Conservation (phyloP, 2,888 invertebrate species). For the Portevinia maculata region DNA sequence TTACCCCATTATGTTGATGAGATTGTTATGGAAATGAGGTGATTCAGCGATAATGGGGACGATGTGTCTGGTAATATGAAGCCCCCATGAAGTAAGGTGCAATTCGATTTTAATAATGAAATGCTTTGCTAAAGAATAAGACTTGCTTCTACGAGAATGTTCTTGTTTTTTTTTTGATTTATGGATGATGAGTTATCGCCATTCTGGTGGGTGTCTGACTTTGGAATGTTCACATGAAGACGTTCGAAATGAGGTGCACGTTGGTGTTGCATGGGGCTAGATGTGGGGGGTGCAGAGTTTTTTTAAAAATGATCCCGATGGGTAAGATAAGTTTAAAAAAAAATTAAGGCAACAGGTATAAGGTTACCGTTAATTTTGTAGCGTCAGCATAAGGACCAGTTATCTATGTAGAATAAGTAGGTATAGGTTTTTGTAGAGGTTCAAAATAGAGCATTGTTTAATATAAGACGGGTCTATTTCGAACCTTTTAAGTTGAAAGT, state of each 20-base stretch:
- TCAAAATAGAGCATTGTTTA: too few relatives aligned
- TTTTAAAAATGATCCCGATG: too few relatives aligned
- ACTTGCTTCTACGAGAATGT: constrained; percentile 38
- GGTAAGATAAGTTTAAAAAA: too few relatives aligned
- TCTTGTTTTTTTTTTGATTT: constrained; percentile 23
- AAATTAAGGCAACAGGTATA: too few relatives aligned
- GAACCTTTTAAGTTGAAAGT: too few relatives aligned
- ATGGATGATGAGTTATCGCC: constrained; percentile 52
- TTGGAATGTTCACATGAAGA: background rate
- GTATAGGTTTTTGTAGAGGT: too few relatives aligned
- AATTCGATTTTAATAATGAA: constrained; percentile 71
- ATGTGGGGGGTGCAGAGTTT: too few relatives aligned
- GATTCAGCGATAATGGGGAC: constrained; percentile 63
- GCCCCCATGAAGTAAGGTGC: constrained; percentile 66
- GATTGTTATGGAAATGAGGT: constrained; percentile 74
- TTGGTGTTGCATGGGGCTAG: too few relatives aligned
- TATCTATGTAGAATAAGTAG: too few relatives aligned
- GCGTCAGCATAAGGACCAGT: too few relatives aligned
- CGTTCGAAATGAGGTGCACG: background rate
- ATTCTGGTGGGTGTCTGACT: background rate
- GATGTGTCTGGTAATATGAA: constrained; percentile 46
- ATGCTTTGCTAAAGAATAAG: constrained; percentile 27
- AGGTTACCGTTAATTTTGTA: too few relatives aligned
- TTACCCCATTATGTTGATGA: constrained; percentile 73
- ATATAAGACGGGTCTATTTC: too few relatives aligned